Conservation (phyloP, 1,140 invertebrate species). For the Brachionus calyciflorus region DNA sequence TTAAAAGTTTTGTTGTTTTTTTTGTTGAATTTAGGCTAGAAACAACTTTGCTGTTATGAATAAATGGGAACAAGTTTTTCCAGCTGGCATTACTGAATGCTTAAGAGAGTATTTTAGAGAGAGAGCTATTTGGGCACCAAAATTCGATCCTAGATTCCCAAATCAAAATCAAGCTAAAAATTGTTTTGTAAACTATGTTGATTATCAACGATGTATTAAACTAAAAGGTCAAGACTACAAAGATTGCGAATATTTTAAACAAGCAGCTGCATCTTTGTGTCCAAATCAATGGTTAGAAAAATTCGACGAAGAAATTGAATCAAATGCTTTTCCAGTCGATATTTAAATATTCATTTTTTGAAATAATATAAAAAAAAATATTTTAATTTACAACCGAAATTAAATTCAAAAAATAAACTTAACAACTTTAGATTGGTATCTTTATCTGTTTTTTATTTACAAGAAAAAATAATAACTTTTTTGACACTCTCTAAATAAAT, state of each 20-base stretch:
- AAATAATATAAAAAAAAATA: neutral
- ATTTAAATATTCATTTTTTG: constrained; percentile 21
- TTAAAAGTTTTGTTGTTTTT: neutral
- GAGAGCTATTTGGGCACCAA: constrained; percentile 36
- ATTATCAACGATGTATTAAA: constrained; percentile 46
- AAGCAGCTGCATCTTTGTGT: constrained; percentile 17
- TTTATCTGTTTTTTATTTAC: too few species aligned
- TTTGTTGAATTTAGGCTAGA: constrained; percentile 16
- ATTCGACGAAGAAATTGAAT: constrained; percentile 45
- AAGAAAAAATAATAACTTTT: too few species aligned
- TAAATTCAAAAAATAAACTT: constrained; percentile 13
- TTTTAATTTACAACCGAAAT: constrained; percentile 1
- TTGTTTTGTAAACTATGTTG: constrained; percentile 47
- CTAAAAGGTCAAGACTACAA: constrained; percentile 33
- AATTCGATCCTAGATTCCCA: constrained; percentile 46
- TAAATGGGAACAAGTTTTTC: constrained; percentile 45
- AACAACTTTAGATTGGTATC: constrained; percentile 16
- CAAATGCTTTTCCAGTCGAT: constrained; percentile 42
- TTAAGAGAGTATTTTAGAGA: constrained; percentile 38
- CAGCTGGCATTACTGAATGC: constrained; percentile 28
- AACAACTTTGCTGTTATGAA: constrained; percentile 39
- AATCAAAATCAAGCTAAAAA: constrained; percentile 47
- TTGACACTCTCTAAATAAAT: too few species aligned
- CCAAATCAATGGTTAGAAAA: constrained; percentile 41
- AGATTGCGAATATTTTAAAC: constrained; percentile 47